Evolutionary conservation across 92 coral and sea anemone genomes (phyloP).

Genomic region (Hydrozoanthus gracilis): DNA sequence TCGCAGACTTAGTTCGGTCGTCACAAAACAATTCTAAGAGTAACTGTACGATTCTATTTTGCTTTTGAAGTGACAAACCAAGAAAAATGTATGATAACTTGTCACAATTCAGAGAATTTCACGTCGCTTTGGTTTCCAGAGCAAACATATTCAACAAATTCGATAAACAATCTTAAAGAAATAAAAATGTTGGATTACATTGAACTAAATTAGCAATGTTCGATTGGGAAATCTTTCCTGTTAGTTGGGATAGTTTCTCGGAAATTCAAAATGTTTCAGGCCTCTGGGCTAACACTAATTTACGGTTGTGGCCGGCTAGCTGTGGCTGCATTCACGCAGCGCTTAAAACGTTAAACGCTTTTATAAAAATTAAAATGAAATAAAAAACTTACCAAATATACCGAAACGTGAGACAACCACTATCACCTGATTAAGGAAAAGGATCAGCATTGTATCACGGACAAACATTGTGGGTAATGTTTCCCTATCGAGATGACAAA

Average conservation of each 20-base stretch:
- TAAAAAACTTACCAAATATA: slow-evolving; percentile 10
- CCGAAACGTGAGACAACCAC: background rate
- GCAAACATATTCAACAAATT: background rate
- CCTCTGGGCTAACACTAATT: background rate
- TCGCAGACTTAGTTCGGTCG: background rate
- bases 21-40: background rate
- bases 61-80: background rate
- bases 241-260: background rate
- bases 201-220: background rate
- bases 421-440: background rate
- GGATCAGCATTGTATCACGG: slow-evolving; percentile 3
- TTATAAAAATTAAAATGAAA: background rate
- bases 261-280: background rate
- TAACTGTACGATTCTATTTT: background rate
- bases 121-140: background rate
- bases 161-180: background rate
- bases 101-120: slow-evolving; percentile 2
- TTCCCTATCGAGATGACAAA: background rate
- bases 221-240: background rate
- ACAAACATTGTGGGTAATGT: background rate
- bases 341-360: background rate
- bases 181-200: background rate
- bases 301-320: background rate
- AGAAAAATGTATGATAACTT: background rate
- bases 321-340: background rate